Percentiles rank a stretch among this genome's conserved stretches.
Conservation (phyloP, 2,888 invertebrate species). For the Standfussiana lucernea region DNA sequence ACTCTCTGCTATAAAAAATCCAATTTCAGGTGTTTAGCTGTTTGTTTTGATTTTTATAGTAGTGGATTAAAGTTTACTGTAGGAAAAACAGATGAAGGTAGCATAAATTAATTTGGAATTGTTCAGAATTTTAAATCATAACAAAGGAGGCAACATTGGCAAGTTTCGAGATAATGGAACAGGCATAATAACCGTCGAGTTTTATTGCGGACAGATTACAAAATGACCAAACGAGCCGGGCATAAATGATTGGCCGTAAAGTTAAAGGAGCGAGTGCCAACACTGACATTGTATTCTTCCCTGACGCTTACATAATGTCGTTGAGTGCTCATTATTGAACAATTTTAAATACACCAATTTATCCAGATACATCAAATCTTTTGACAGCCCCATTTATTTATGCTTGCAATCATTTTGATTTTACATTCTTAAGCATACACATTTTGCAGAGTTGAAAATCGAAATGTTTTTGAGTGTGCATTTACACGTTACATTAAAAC, state of each 20-base stretch:
- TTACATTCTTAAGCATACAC: constrained; percentile 1
- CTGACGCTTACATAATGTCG: constrained; percentile 55
- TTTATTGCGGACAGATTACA: constrained; percentile 86
- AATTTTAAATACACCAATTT: constrained; percentile 56
- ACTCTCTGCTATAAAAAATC: constrained; percentile 68
- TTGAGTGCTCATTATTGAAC: constrained; percentile 50
- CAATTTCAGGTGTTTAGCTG: constrained; percentile 66
- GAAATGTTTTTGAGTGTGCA: background rate
- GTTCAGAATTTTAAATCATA: constrained; percentile 47
- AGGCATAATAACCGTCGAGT: constrained; percentile 80
- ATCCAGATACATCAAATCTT: constrained; percentile 19
- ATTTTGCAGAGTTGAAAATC: background rate
- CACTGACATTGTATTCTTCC: constrained; percentile 79
- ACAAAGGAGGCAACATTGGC: constrained; percentile 69
- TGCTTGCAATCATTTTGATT: constrained; percentile 11
- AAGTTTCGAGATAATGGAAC: constrained; percentile 78
- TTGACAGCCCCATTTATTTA: constrained; percentile 28
- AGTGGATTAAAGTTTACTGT: constrained; percentile 48
- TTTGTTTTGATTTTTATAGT: constrained; percentile 73
- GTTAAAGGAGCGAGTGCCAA: constrained; percentile 74
- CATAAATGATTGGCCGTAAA: constrained; percentile 87
- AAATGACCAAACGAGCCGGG: constrained; percentile 82
- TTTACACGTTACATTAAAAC: constrained; percentile 15
- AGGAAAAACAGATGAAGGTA: constrained; percentile 25
- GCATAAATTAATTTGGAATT: constrained; percentile 42